Base-by-base conservation (phyloP, 2,888 invertebrate species). In the Drosophila multiciliata region DNA sequence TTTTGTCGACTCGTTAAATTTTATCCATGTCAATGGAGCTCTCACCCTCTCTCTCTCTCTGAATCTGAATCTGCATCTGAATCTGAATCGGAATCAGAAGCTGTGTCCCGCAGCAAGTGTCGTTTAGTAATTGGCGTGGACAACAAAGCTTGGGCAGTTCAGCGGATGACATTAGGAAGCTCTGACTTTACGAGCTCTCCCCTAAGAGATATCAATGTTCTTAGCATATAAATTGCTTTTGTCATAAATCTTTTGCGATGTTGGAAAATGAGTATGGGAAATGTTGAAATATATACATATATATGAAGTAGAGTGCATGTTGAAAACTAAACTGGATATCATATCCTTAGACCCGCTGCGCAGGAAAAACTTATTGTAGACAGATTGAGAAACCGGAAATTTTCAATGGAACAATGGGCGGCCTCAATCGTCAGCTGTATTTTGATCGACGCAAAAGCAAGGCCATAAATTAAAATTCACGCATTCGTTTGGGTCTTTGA, bases 1-100 rank as follows among this genome's bases (percentile, higher is more conserved):
- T 87, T 87, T 87, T 86, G 86, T 83, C 67, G 72, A 64, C 73
- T 83, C 78, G 78, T 87, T 85, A 69, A 84, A 73, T 40, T 38
- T 20, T 61, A 83, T 75, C 73, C 75, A 77, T 62, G 71, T 73
- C 69, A 69, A 68, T 76, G 66, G 70, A 70, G 67, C 68, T 55
- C 35, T 26, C 4, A 26, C 48, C 15, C 48, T 20, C 17, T 55
- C 38, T 17, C 23, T 36, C 35, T 1, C 20, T 26, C 23, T 36
- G 36, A 36, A 26, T 23, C 29, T 55, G 29, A 55, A 20, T 57
- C 20, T 29, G 29, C 29, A 29, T 54, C 36, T 36, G 36, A 36
- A 26, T 23, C 40, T 55, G 38, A 55, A 29, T 57, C 20, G 54
- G 26, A 32, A 59, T 62, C 57, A 55, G 48, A 38, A 60, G 60